Evolutionary conservation across 2,888 invertebrate species (phyloP).

Genomic region (Colletes collaris): DNA sequence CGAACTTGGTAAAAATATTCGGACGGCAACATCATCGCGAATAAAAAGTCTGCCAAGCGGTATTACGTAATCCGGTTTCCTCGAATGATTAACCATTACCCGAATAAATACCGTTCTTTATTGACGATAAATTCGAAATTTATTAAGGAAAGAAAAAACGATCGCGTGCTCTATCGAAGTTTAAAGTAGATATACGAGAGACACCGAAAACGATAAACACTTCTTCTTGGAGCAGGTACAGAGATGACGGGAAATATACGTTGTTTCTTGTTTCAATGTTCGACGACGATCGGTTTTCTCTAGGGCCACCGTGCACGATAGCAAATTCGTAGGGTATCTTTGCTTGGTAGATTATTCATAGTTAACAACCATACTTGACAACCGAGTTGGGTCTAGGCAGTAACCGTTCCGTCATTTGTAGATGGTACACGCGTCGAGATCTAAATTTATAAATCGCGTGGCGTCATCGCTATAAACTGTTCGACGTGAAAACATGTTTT

Average conservation of each 20-base stretch:
- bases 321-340: not conserved
- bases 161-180: not conserved
- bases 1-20: conserved; percentile 25
- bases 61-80: conserved; percentile 41
- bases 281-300: conserved; percentile 14
- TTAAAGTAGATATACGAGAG: not conserved
- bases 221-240: conserved; percentile 16
- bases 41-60: not conserved
- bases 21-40: not conserved
- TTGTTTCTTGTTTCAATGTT: not conserved
- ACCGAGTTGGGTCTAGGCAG: conserved; percentile 25
- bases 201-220: not conserved
- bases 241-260: not conserved
- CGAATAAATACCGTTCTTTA: conserved; percentile 18
- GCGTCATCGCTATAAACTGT: conserved; percentile 72
- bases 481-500: conserved; percentile 51
- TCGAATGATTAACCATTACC: conserved; percentile 41
- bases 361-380: conserved; percentile 40
- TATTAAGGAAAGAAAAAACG: not conserved
- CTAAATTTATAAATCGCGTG: conserved; percentile 72
- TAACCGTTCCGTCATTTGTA: conserved; percentile 54
- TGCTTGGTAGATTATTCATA: not conserved
- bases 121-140: conserved; percentile 1
- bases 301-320: not conserved
- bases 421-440: conserved; percentile 55